Base-by-base conservation (phyloP, 2,113 vertebrate species). In the Neolamprologus variostigma region DNA sequence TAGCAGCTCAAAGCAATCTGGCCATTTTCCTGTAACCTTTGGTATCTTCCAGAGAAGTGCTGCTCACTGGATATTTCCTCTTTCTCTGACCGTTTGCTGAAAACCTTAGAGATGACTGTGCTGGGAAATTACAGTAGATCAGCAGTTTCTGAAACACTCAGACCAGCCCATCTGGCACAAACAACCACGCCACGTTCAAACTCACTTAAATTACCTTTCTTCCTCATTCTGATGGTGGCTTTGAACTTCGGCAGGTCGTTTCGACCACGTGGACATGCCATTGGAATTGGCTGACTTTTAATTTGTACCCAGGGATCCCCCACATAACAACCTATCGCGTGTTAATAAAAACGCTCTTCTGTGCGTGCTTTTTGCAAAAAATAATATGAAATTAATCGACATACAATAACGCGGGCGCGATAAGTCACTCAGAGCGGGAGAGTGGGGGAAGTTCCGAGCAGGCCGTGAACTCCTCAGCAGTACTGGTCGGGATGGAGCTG, bases 401-500 rank as follows among this genome's bases (percentile, higher is more conserved):
- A 17, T 55, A 1, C 31, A 40, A 55, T 54, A n/a, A 37, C 40
- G 21, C 80, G 11, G 33, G 9, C 5, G 5, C 35, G 40, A 8
- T 19, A 9, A 59, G 0, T 47, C 57, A 0, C 21, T 31, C 1
- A 4, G 23, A 76, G 0, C 4, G 11, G 13, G 53, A 6, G 19
- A 73, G 51, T 31, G 9, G 2, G 3, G 11, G 3, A 8, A 85
- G 19, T 79, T 87, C 87, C 93, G 90, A 92, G 94, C 61, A 0
- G 87, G 4, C 6, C 85, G 0, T 94, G 91, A 95, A 94, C 81
- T 12, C 59, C 71, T 84, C 93, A 45, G 90, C 92, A 87, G 89
- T 84, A 84, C 86, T 88, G 89, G 80, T 89, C 87, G 92, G 92
- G 92, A 92, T 87, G 93, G 86, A 88, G 87, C 85, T 91, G 94